phyloP scores from a whole-genome alignment of 2,888 invertebrate species.

The Litoditis marina region DNA sequence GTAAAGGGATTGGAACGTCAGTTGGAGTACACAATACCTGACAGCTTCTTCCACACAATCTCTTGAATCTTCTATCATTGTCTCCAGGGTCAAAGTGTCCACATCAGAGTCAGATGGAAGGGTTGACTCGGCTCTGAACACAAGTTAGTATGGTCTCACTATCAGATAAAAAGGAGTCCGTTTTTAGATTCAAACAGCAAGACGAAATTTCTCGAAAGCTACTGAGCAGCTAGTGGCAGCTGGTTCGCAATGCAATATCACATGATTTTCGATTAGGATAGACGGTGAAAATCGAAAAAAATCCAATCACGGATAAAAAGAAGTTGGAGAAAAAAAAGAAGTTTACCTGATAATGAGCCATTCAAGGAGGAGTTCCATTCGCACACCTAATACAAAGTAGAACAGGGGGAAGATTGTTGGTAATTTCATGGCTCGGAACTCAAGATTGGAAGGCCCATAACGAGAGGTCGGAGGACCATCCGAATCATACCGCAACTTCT shows the following conservation, averaged over 20 bases:
- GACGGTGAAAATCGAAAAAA: too few relatives aligned
- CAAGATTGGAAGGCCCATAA: too few relatives aligned
- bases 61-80: conserved; percentile 81
- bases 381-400: conserved; percentile 79
- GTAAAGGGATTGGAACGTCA: neutral
- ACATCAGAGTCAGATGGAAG: too few relatives aligned
- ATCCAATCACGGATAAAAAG: too few relatives aligned
- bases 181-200: too few relatives aligned
- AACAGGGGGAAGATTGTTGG: conserved; percentile 82
- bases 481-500: neutral
- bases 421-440: conserved; percentile 70
- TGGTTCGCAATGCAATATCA: too few relatives aligned
- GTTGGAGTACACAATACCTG: neutral
- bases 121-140: too few relatives aligned
- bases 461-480: neutral
- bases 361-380: conserved; percentile 87
- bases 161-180: too few relatives aligned
- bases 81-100: conserved; percentile 51
- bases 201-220: too few relatives aligned
- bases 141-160: too few relatives aligned
- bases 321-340: neutral
- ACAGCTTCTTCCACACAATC: conserved; percentile 83
- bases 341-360: conserved; percentile 65
- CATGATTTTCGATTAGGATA: too few relatives aligned
- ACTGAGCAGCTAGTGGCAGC: neutral